phyloP scores from a whole-genome alignment of 2,797 vertebrate species.

The Fundulus diaphanus region DNA sequence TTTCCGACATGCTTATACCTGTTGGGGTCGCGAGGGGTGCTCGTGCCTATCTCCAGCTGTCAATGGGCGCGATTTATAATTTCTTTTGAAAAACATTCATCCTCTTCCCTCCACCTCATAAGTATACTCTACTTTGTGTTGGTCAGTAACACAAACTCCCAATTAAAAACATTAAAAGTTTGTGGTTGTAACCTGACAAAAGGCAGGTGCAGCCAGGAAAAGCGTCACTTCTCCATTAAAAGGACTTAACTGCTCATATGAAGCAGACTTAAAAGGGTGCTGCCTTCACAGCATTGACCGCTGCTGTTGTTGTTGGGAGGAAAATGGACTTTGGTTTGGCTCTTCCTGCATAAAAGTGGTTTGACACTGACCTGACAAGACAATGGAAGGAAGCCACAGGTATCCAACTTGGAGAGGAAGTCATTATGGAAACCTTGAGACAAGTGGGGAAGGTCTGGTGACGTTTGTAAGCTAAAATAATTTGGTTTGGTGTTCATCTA shows the following conservation, averaged over 20 bases:
- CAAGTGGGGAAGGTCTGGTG: neutral
- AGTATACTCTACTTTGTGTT: neutral
- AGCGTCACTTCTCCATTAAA: conserved; percentile 59
- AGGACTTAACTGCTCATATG: conserved; percentile 48
- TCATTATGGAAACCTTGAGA: conserved; percentile 25
- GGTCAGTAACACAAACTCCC: neutral
- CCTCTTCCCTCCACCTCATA: neutral
- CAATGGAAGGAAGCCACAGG: conserved; percentile 63
- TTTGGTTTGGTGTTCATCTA: neutral
- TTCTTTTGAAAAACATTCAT: neutral
- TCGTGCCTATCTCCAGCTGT: no score
- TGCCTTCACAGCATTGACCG: conserved; percentile 60
- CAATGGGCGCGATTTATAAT: no score
- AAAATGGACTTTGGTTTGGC: conserved; percentile 61
- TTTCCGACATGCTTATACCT: no score
- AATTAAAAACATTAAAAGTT: neutral
- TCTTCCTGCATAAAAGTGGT: conserved; percentile 59
- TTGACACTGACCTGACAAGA: conserved; percentile 48
- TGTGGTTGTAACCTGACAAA: neutral
- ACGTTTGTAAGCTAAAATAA: neutral
- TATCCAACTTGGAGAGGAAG: conserved; percentile 38
- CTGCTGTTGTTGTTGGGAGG: conserved; percentile 63
- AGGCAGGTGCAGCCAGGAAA: conserved; percentile 26
- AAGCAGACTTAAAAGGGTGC: conserved; percentile 61
- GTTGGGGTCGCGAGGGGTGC: no score